phyloP scores from a whole-genome alignment of 2,888 invertebrate genomes.

The Lumbricus terrestris region DNA sequence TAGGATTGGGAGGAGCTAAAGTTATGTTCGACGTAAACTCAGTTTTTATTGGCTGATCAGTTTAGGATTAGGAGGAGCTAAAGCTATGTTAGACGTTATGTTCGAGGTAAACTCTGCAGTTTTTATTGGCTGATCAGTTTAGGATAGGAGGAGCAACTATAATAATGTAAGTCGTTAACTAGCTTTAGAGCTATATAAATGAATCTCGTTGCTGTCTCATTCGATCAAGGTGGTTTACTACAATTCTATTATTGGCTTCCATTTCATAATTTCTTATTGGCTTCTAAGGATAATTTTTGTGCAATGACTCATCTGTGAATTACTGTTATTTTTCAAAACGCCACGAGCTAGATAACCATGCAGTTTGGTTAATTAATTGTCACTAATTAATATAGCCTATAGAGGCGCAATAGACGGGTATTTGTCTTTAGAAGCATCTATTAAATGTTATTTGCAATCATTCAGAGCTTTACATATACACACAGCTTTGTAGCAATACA shows the following conservation, averaged over 20 bases:
- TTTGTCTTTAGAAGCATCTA: not conserved
- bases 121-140: not conserved
- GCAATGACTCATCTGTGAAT: no score
- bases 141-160: not conserved
- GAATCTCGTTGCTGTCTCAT: no score
- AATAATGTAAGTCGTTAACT: not conserved
- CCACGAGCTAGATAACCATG: no score
- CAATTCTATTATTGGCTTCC: not conserved
- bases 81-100: constrained; percentile 36
- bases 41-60: constrained; percentile 32
- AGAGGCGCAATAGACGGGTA: not conserved
- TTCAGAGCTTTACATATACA: not conserved
- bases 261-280: not conserved
- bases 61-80: not conserved
- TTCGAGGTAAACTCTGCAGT: no score
- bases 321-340: no score
- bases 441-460: not conserved
- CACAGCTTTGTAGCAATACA: not conserved
- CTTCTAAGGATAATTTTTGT: no score
- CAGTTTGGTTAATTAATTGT: no score
- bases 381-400: no score
- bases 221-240: no score
- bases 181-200: no score
- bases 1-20: not conserved
- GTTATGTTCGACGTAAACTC: constrained; percentile 28